phyloP scores from a whole-genome alignment of 2,113 vertebrate genomes.

The Anhinga anhinga region DNA sequence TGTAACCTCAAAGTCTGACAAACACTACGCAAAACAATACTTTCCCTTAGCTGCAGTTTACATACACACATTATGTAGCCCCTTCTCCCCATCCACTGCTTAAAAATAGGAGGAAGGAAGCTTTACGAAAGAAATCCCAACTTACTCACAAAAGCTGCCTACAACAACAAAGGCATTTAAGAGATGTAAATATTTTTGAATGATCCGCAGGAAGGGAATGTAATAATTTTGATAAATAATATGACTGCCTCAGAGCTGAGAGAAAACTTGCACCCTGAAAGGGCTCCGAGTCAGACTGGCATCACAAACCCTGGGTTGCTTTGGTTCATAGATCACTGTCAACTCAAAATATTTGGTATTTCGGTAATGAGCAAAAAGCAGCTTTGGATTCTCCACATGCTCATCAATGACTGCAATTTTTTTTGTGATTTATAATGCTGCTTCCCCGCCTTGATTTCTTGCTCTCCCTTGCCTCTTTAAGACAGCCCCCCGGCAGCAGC shows the following conservation, averaged over 20 bases:
- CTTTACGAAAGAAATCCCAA: constrained; percentile 26
- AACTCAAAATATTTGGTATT: not conserved
- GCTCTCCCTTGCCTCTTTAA: not conserved
- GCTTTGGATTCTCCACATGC: not conserved
- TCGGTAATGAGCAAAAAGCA: not conserved
- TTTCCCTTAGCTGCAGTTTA: not conserved
- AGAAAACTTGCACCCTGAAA: not conserved
- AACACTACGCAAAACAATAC: not conserved
- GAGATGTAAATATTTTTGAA: not conserved
- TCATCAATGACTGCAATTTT: not conserved
- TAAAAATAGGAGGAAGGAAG: constrained; percentile 16
- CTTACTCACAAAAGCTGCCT: not conserved
- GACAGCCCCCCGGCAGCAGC: not conserved
- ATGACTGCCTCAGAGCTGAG: not conserved
- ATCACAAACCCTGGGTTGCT: not conserved
- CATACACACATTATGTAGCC: not conserved
- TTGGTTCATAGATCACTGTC: not conserved
- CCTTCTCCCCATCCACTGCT: not conserved
- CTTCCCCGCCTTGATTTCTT: not conserved
- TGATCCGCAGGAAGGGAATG: not conserved
- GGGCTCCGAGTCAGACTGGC: not conserved
- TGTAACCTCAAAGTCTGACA: not conserved
- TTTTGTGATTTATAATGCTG: not conserved
- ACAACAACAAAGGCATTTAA: not conserved
- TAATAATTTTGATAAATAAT: not conserved